Evolutionary conservation across 2,888 invertebrate genomes (phyloP), one percentile per base, ranked within the genome.

Genomic region (Sicus ferrugineus): DNA sequence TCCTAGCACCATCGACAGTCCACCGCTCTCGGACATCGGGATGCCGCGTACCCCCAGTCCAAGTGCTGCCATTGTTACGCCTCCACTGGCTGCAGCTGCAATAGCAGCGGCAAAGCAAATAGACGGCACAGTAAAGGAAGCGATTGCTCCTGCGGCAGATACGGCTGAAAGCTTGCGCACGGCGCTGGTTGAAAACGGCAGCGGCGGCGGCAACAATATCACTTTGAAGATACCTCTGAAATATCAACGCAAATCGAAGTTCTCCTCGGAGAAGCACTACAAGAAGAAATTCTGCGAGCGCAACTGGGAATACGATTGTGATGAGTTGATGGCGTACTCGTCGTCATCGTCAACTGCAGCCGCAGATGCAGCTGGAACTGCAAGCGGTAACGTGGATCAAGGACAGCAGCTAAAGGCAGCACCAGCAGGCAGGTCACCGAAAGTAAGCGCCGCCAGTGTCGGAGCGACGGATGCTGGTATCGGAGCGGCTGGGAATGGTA

Each of bases 261-360:
- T 77, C 77, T 86, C 87, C 0, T 80, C 80, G 46, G 84, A 84
- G 68, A 89, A 90, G 77, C 93, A 93, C 86, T 94, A 93, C 85
- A 94, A 94, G 86, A 94, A 94, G 87, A 93, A 93, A 80, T 92
- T 92, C 86, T 93, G 93, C 86, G 92, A 92, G 90, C 80, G 92
- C 88, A 86, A 90, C 87, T 82, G 91, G 91, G 91, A 88, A 87
- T 85, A 82, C 70, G 83, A 84, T 71, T 83, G 83, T 68, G 83
- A 79, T 69, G 84, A 83, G 42, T 66, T 81, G 61, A 63, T 83
- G 70, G 77, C 79, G 16, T 81, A 80, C 70, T 81, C 82, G 4
- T 82, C 81, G 67, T 79, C 79, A 9, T 74, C 75, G 16, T 73
- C 72, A 19, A 71, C 69, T 2, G 66, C 72, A 6, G 81, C 83